A percentile compares a stretch with the other conserved stretches of the same genome.
Conservation (phyloP, 2,113 vertebrate species). For the Callocephalon fimbriatum region DNA sequence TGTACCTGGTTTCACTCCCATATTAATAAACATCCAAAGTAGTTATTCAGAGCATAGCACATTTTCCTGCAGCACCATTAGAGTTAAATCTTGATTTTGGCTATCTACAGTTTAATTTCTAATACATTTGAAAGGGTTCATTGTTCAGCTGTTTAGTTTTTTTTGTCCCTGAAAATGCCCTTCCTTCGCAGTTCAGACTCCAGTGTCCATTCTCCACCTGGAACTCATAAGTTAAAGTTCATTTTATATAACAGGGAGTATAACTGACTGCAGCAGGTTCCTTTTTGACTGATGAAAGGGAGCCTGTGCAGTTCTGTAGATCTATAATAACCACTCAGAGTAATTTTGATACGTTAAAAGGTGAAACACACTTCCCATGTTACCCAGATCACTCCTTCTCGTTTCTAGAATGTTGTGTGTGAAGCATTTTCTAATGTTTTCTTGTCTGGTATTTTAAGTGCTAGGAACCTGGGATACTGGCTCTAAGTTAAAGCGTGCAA, state of each 20-base stretch:
- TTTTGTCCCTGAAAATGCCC: background rate
- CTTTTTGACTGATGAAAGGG: background rate
- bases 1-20: background rate
- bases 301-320: background rate
- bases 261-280: background rate
- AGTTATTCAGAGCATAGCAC: background rate
- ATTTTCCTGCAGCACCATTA: background rate
- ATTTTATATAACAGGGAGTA: background rate
- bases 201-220: background rate
- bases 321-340: background rate
- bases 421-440: background rate
- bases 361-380: background rate
- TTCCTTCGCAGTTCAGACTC: background rate
- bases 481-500: background rate
- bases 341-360: background rate
- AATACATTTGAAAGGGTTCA: background rate
- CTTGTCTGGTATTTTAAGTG: background rate
- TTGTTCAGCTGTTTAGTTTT: background rate
- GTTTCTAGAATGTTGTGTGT: background rate
- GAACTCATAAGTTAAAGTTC: background rate
- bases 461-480: background rate
- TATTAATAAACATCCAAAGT: background rate
- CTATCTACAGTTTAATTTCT: background rate
- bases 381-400: background rate
- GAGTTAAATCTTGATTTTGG: background rate